A percentile compares a stretch with the other conserved stretches of the same genome.
phyloP scores from a whole-genome alignment of 2,888 invertebrate species.

The Thera obeliscata region DNA sequence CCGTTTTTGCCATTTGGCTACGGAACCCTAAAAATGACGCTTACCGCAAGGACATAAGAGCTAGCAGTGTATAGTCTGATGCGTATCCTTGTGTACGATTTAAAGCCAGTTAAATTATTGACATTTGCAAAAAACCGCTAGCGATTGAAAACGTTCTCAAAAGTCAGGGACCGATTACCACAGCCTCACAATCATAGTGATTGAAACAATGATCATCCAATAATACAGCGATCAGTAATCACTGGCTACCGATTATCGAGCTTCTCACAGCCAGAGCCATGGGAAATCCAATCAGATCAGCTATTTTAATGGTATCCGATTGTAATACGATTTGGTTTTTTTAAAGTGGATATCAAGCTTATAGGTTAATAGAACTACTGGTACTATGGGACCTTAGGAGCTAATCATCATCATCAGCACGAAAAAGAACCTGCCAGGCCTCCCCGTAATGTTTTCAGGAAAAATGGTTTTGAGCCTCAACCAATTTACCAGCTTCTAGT shows the following conservation, averaged over 20 bases:
- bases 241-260: conserved; percentile 57
- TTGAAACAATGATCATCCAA: conserved; percentile 16
- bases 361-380: neutral
- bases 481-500: too few species aligned
- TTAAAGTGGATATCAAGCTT: neutral
- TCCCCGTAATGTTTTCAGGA: too few species aligned
- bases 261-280: conserved; percentile 67
- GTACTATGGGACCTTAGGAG: too few species aligned
- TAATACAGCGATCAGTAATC: conserved; percentile 12
- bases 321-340: conserved; percentile 37
- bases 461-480: too few species aligned
- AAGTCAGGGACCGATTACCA: conserved; percentile 1
- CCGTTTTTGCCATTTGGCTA: too few species aligned
- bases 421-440: too few species aligned
- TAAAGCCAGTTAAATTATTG: too few species aligned
- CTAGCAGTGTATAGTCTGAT: too few species aligned
- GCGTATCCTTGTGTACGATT: too few species aligned
- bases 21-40: too few species aligned
- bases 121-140: neutral
- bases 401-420: too few species aligned
- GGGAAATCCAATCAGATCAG: conserved; percentile 74
- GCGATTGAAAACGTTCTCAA: conserved; percentile 2
- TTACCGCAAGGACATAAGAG: too few species aligned
- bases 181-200: conserved; percentile 3
- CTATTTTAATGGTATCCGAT: conserved; percentile 72